phyloP scores from a whole-genome alignment of 2,113 vertebrate genomes.

The Merops nubicus region DNA sequence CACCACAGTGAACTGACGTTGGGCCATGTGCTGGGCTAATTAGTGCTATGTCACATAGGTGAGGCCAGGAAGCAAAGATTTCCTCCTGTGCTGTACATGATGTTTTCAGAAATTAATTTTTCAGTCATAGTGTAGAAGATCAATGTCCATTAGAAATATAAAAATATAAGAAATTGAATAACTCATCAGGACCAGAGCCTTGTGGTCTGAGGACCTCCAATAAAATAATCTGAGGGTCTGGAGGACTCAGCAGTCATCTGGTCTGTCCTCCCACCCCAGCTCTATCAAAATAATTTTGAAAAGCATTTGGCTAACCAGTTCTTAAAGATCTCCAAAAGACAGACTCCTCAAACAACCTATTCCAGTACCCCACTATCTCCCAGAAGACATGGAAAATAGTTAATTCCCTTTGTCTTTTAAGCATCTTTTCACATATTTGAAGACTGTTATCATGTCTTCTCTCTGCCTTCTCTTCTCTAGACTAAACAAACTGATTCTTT shows the following conservation, averaged over 20 bases:
- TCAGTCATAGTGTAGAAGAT: background rate
- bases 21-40: background rate
- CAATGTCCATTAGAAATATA: background rate
- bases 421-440: constrained; percentile 46
- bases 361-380: background rate
- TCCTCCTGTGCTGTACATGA: background rate
- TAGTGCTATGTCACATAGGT: background rate
- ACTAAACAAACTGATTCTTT: constrained; percentile 64
- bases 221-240: background rate
- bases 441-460: constrained; percentile 49
- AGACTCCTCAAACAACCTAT: background rate
- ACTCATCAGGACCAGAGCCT: background rate
- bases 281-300: background rate
- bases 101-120: background rate
- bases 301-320: background rate
- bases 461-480: constrained; percentile 19
- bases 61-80: background rate
- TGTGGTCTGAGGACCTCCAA: background rate
- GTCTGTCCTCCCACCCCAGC: background rate
- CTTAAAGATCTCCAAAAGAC: background rate
- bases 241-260: background rate
- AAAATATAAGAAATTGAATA: background rate
- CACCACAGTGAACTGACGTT: background rate
- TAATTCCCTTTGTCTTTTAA: constrained; percentile 41
- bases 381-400: background rate